Conservation (phyloP, 2,797 vertebrate genomes). For the Tenualosa thibaudeaui region DNA sequence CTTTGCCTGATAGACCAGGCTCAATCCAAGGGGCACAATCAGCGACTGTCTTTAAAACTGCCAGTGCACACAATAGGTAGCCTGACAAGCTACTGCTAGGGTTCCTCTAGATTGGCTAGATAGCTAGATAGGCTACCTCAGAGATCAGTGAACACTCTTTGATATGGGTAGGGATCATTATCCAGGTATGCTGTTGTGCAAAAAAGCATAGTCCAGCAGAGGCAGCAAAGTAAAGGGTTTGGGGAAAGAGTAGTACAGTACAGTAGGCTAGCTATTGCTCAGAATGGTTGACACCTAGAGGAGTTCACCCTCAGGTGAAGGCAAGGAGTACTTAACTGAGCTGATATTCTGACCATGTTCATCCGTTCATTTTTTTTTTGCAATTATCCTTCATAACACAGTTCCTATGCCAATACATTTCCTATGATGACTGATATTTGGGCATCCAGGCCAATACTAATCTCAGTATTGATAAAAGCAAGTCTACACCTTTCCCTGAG, state of each 20-base stretch:
- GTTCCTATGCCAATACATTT: not conserved
- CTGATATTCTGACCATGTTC: not conserved
- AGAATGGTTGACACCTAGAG: not conserved
- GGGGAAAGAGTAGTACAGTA: not conserved
- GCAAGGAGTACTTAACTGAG: not conserved
- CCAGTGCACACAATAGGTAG: too few relatives aligned
- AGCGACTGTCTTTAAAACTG: too few relatives aligned
- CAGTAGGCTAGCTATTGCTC: not conserved
- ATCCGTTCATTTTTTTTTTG: not conserved
- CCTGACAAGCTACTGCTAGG: too few relatives aligned
- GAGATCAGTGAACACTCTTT: not conserved
- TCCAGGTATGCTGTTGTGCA: conserved; percentile 7
- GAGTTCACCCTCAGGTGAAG: not conserved
- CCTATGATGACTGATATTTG: not conserved
- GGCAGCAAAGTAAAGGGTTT: conserved; percentile 29
- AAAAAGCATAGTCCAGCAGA: not conserved
- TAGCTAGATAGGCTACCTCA: not conserved
- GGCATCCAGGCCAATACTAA: not conserved
- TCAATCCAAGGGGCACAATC: too few relatives aligned
- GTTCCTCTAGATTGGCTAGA: too few relatives aligned
- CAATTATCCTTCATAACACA: not conserved
- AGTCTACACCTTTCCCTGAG: conserved; percentile 1
- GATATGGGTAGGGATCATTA: not conserved
- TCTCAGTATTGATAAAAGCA: not conserved
- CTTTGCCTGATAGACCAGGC: too few relatives aligned